Conservation (phyloP, 2,113 vertebrate species). For the Thalassarche chlororhynchos region DNA sequence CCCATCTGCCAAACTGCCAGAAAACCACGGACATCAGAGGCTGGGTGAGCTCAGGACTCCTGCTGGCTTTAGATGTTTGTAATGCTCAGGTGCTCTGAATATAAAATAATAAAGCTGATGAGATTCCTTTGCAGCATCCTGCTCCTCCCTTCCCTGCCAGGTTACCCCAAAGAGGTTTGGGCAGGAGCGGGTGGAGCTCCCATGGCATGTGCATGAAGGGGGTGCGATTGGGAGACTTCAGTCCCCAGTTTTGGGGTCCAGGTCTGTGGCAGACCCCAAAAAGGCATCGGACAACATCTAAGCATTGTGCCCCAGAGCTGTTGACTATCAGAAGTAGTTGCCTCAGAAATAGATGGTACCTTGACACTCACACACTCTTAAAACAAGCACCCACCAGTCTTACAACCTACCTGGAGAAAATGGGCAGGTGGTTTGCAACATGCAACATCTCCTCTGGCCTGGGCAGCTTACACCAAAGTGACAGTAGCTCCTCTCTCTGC, state of each 20-base stretch:
- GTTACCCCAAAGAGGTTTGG: neutral
- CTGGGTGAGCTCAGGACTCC: neutral
- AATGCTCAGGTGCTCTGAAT: neutral
- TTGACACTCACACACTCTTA: neutral
- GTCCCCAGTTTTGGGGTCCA: neutral
- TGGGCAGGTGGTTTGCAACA: accelerated
- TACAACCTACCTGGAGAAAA: neutral
- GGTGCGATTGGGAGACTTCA: accelerated
- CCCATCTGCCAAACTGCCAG: neutral
- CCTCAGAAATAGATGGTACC: neutral
- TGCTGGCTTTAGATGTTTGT: neutral
- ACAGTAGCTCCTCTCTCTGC: neutral
- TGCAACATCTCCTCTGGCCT: neutral
- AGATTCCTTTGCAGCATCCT: neutral
- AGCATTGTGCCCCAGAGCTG: neutral
- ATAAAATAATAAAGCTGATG: neutral
- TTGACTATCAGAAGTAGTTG: neutral
- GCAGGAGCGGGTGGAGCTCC: neutral
- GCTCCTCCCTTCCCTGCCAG: neutral
- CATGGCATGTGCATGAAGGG: accelerated
- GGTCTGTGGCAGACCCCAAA: neutral
- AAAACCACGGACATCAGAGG: neutral
- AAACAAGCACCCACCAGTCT: neutral
- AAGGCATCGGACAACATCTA: neutral
- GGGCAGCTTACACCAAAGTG: neutral